These are phyloP conservation scores for Hylaeus volcanicus DNA, from an alignment of 1,140 invertebrate genomes.

Conservation along the genomic window DNA sequence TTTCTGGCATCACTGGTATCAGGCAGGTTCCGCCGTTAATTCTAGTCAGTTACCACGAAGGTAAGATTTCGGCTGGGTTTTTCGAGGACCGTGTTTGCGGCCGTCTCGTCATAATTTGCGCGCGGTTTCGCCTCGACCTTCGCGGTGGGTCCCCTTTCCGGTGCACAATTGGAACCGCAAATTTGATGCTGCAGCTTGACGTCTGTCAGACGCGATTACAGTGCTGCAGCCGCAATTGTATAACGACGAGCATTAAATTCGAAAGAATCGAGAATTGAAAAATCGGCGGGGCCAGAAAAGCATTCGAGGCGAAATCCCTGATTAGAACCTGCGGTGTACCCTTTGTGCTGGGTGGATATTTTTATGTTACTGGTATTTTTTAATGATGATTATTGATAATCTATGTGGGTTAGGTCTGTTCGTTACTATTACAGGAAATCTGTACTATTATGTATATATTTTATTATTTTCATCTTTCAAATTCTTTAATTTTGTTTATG, in stretches of 20 bases:
- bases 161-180: slow-evolving; percentile 5
- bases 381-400: too few species aligned
- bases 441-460: too few species aligned
- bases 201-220: background rate
- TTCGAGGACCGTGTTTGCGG: background rate
- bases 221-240: background rate
- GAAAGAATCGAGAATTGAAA: background rate
- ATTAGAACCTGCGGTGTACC: background rate
- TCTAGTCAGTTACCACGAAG: background rate
- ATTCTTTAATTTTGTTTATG: too few species aligned
- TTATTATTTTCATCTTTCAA: too few species aligned
- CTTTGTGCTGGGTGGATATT: background rate
- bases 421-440: too few species aligned
- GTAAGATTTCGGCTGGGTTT: slow-evolving; percentile 11
- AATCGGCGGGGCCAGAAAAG: background rate
- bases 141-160: background rate
- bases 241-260: background rate
- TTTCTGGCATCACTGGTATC: background rate
- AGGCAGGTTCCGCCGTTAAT: slow-evolving; percentile 5
- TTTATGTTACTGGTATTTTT: too few species aligned
- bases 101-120: slow-evolving; percentile 7
- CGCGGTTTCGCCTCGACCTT: slow-evolving; percentile 12
- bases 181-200: slow-evolving; percentile 10
- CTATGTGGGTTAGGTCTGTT: too few species aligned
- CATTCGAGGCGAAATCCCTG: background rate